These are phyloP conservation scores for Lasioglossum oenotherae DNA, from an alignment of 2,888 invertebrate genomes.

Conservation along the genomic window DNA sequence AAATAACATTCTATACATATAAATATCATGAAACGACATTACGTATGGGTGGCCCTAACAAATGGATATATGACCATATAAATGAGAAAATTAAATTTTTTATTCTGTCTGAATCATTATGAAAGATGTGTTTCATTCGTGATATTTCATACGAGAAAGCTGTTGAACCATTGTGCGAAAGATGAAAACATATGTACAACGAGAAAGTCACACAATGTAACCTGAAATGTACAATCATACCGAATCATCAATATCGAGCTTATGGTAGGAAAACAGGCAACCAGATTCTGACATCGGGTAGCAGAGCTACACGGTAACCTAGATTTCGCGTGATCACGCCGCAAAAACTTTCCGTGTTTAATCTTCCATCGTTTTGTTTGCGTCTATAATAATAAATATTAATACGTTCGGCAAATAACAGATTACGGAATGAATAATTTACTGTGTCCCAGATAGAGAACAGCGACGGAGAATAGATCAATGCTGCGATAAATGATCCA, in stretches of 20 bases:
- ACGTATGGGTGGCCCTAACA: background rate
- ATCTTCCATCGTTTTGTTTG: constrained; percentile 44
- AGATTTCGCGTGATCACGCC: background rate
- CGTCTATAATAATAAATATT: constrained; percentile 39
- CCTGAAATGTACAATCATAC: background rate
- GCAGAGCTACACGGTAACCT: constrained; percentile 7
- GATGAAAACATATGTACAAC: background rate
- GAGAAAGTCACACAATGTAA: constrained; percentile 6
- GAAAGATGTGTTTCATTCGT: background rate
- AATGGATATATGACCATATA: background rate
- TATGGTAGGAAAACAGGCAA: constrained; percentile 14
- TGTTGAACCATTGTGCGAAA: background rate
- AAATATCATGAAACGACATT: too few species aligned
- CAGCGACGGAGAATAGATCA: constrained; percentile 26
- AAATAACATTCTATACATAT: background rate
- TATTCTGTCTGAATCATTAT: background rate
- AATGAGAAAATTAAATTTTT: background rate
- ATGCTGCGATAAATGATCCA: constrained; percentile 9
- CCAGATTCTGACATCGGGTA: constrained; percentile 10
- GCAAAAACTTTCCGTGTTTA: constrained; percentile 34
- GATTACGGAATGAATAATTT: constrained; percentile 53
- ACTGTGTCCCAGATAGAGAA: constrained; percentile 8
- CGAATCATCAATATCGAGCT: constrained; percentile 8
- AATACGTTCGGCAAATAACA: constrained; percentile 34
- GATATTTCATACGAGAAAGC: background rate